These are phyloP conservation scores for Galago senegalensis DNA, from an alignment of 2,797 vertebrate genomes.

Conservation along the genomic window DNA sequence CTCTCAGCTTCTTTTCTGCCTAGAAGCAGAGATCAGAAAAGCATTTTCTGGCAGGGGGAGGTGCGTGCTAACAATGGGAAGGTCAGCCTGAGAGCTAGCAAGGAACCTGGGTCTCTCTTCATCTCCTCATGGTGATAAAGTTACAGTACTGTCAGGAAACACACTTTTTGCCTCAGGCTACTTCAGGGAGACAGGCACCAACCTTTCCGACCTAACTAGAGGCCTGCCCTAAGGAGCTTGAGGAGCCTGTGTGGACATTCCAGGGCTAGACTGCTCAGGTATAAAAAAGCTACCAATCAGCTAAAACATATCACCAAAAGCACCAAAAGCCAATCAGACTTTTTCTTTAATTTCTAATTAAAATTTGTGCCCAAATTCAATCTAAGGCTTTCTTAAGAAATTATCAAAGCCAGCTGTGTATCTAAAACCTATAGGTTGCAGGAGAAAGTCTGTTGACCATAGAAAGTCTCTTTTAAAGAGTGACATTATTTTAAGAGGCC, in stretches of 20 bases:
- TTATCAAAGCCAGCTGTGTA: slow-evolving; percentile 57
- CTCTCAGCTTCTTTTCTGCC: neutral
- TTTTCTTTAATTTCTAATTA: slow-evolving; percentile 4
- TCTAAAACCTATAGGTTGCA: slow-evolving; percentile 33
- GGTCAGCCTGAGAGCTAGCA: neutral
- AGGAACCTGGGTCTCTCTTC: slow-evolving; percentile 55
- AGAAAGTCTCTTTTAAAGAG: slow-evolving; percentile 47
- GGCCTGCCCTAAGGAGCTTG: neutral
- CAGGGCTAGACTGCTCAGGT: neutral
- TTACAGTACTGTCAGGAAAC: neutral
- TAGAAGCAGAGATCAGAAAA: neutral
- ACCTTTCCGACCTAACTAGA: neutral
- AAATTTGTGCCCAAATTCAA: slow-evolving; percentile 38
- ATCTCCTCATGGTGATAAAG: neutral
- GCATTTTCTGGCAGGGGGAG: neutral
- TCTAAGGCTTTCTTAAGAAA: slow-evolving; percentile 26
- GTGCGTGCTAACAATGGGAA: neutral
- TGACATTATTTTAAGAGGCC: slow-evolving; percentile 40
- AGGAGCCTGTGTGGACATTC: neutral
- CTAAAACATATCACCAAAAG: neutral
- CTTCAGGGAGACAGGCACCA: neutral
- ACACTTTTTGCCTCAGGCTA: neutral
- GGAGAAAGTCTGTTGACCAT: neutral
- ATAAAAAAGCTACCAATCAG: neutral
- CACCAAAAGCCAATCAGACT: neutral